Evolutionary conservation across 2,797 vertebrate species (phyloP), one percentile per base, ranked within the genome.

Genomic region (Lepilemur ruficaudatus): DNA sequence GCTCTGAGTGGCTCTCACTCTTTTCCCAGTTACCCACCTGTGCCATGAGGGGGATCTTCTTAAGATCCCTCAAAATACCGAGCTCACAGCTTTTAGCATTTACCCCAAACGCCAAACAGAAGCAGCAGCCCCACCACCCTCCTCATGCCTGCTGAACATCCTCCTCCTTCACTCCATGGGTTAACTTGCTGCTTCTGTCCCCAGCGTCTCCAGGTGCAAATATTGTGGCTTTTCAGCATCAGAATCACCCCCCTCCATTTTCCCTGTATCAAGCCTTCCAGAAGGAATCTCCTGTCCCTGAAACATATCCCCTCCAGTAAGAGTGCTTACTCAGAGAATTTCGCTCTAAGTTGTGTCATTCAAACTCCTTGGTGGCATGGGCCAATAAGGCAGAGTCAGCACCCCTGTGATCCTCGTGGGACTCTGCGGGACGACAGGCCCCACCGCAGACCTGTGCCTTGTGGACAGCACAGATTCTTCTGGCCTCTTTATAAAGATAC

Each of bases 241-340:
- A 17, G 13, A 9, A 13, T n/a, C 30, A 38, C 6, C 32, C 4
- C 0, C 2, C 3, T 2, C 48, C 7, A 23, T n/a, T 38, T 65
- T 84, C 38, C 55, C 65, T 14, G 8, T 7, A 23, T 61, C 30
- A 0, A 25, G 23, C 57, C 35, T 1, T 65, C 32, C 83, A 23
- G 35, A 80, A 38, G 22, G 57, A 78, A 32, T 41, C 46, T 3
- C 17, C 23, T 65, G 0, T 79, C n/a, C 57, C 28, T 10, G 41
- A 67, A n/a, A 82, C 17, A 6, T 28, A 17, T 18, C 55, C 20
- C 4, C 10, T 7, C 3, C 38, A 41, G 46, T 32, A 7, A 14
- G 12, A 10, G 48, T 15, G 8, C 41, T 14, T 15, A 28, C 28
- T 43, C 11, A 20, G 1, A 18, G 69, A 50, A 48, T 67, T 75